A percentile compares a stretch with the other conserved stretches of the same genome.
Conservation (phyloP, 2,113 vertebrate species). For the Brachyhypopomus gauderio region DNA sequence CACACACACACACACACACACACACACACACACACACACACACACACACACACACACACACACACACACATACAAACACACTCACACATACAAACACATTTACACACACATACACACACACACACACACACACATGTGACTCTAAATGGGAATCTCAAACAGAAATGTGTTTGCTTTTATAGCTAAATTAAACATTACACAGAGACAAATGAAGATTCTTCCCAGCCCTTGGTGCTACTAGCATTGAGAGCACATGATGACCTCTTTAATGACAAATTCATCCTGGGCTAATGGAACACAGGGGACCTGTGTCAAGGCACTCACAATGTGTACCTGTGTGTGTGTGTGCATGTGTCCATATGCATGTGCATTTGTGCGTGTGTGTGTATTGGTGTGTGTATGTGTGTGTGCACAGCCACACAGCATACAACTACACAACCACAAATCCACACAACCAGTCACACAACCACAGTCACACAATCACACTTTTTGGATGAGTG, state of each 20-base stretch:
- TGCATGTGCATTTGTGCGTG: no score
- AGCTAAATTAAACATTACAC: background rate
- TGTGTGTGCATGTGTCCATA: no score
- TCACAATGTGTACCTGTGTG: background rate
- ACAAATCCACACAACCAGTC: background rate
- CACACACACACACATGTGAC: background rate
- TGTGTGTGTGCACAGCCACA: no score
- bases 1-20: background rate
- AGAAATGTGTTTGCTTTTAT: conserved; percentile 1
- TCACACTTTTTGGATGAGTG: conserved; percentile 30
- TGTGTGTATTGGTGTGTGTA: background rate
- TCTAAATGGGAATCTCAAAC: conserved; percentile 20
- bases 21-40: no score
- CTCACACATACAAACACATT: no score
- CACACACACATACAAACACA: background rate
- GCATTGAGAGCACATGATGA: background rate
- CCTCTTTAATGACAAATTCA: conserved; percentile 3
- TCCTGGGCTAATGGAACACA: background rate
- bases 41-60: background rate
- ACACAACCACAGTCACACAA: background rate
- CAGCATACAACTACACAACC: background rate
- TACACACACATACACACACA: background rate
- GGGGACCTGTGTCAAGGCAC: background rate
- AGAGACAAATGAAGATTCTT: conserved; percentile 6
- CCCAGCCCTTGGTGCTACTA: background rate